Evolutionary conservation across 2,888 invertebrate genomes (phyloP), one percentile per base, ranked within the genome.

Genomic region (Tromatobia lineatoria): DNA sequence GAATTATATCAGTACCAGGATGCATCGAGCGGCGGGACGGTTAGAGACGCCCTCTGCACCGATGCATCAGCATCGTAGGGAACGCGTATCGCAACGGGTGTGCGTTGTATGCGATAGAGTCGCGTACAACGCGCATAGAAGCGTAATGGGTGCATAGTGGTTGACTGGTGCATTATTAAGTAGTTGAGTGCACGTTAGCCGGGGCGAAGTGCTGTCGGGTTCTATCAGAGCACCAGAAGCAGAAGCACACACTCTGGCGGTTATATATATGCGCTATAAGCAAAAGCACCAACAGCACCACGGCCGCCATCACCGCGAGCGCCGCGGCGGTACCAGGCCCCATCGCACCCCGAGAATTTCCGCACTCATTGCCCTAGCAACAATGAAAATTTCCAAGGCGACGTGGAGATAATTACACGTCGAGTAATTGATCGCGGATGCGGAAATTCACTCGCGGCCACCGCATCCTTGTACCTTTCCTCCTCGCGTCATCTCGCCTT

Each of bases 81-180:
- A 34, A 18, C 18, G 18, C 34, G n/a, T 61, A 34, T 34, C 61
- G 34, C 61, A 38, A 34, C 38, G 61, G 25, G 57, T 23, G 57
- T 23, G 73, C 73, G 70, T 42, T 18, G 83, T 61, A 61, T 50
- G 74, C 29, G 61, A 34, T 20, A 52, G 57, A 69, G 38, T 54
- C 45, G 76, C 67, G 89, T 82, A 86, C 88, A 88, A 86, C 90
- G 89, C 87, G 88, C 89, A 89, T 87, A 88, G 90, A 88, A 89
- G 88, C 90, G 89, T 91, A 91, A 91, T 91, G 90, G 91, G 89
- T 87, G 90, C 89, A 89, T 89, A 90, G 91, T 89, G 91, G 91
- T 91, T 86, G 91, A 90, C 91, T 91, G 90, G 90, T 91, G 90
- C 91, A 91, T 91, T 91, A 91, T 91, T 91, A 91, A 91, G 91